These are phyloP conservation scores for Lophius piscatorius DNA, from an alignment of 2,113 vertebrate species.

Conservation along the genomic window DNA sequence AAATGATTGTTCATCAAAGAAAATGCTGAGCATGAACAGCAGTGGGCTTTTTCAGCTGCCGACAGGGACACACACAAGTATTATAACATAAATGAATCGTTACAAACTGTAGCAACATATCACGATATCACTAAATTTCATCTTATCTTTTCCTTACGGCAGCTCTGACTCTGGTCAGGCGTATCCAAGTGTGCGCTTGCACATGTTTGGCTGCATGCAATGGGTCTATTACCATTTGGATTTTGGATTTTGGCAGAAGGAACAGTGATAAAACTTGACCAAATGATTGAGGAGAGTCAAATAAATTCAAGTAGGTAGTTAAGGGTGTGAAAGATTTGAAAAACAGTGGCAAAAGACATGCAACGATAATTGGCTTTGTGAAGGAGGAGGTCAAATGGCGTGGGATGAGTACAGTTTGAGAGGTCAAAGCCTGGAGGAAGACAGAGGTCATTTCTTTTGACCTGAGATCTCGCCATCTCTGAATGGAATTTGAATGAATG, in stretches of 20 bases:
- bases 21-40: constrained; percentile 25
- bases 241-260: too few species aligned
- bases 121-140: constrained; percentile 9
- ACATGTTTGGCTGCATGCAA: constrained; percentile 4
- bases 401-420: constrained; percentile 2
- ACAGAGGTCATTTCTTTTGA: constrained; percentile 39
- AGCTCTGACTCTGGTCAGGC: neutral
- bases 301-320: neutral
- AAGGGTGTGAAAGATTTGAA: neutral
- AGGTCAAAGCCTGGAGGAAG: constrained; percentile 36
- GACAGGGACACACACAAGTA: neutral
- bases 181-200: neutral
- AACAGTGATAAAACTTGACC: constrained; percentile 51
- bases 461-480: constrained; percentile 10
- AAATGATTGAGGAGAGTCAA: constrained; percentile 13
- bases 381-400: constrained; percentile 9
- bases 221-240: neutral
- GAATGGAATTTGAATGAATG: constrained; percentile 49
- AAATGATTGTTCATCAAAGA: constrained; percentile 9
- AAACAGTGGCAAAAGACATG: neutral
- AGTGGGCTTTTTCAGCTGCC: too few species aligned
- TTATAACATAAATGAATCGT: constrained; percentile 43
- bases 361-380: neutral
- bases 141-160: constrained; percentile 13
- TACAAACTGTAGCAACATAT: neutral